phyloP scores from a whole-genome alignment of 2,113 vertebrate genomes.

The Dinomys branickii region DNA sequence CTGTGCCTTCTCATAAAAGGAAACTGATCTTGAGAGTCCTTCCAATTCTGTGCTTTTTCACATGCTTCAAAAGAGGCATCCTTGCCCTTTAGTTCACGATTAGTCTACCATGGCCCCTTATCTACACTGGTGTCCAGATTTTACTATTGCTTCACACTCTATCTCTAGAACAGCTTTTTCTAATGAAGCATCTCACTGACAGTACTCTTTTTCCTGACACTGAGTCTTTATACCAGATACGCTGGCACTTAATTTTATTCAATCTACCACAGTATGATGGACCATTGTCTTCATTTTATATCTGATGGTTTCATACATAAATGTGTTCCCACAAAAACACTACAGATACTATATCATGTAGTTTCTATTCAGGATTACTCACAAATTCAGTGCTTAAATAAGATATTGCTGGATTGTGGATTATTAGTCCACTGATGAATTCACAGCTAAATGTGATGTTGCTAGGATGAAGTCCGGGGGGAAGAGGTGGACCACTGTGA shows the following conservation, averaged over 20 bases:
- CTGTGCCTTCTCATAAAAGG: not conserved
- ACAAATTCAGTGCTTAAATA: not conserved
- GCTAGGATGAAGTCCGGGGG: not conserved
- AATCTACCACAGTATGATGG: not conserved
- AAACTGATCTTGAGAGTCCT: not conserved
- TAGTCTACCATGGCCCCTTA: not conserved
- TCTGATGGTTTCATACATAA: not conserved
- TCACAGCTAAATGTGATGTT: not conserved
- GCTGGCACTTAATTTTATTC: not conserved
- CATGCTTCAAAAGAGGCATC: not conserved
- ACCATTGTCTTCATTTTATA: not conserved
- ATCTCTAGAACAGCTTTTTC: not conserved
- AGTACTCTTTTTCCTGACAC: not conserved
- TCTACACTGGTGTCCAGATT: not conserved
- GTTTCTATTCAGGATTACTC: not conserved
- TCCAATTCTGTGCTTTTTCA: not conserved
- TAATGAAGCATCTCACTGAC: not conserved
- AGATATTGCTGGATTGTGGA: not conserved
- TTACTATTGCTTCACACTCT: not conserved
- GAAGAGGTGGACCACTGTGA: not conserved
- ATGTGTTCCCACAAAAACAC: not conserved
- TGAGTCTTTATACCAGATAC: not conserved
- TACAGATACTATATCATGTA: not conserved
- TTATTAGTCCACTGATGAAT: not conserved
- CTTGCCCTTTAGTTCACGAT: not conserved